These are phyloP conservation scores for Cyanoderma ruficeps DNA, from an alignment of 2,113 vertebrate genomes.

Conservation along the genomic window DNA sequence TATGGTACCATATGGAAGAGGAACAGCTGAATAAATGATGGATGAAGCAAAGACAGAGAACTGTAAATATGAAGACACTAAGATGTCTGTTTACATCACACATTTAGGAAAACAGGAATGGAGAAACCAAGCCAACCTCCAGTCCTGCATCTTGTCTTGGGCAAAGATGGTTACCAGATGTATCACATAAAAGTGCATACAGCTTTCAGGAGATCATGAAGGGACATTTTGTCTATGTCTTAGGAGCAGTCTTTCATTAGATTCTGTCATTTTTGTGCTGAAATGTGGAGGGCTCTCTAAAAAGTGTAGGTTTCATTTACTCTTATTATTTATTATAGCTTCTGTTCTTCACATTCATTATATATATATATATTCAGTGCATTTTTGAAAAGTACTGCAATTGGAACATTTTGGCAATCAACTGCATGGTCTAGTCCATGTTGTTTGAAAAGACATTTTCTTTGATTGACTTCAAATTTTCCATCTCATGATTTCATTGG, in stretches of 20 bases:
- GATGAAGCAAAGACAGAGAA: slow-evolving; percentile 24
- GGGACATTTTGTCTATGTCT: not conserved
- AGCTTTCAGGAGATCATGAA: not conserved
- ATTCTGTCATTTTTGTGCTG: not conserved
- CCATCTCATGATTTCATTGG: not conserved
- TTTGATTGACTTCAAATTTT: not conserved
- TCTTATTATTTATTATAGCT: not conserved
- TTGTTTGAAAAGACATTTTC: not conserved
- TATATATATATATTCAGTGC: not conserved
- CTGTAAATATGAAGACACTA: slow-evolving; percentile 11
- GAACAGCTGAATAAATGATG: slow-evolving; percentile 44
- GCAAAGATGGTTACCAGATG: not conserved
- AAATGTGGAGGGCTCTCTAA: not conserved
- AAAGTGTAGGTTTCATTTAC: not conserved
- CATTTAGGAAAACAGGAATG: slow-evolving; percentile 4
- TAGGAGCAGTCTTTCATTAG: not conserved
- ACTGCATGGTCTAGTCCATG: not conserved
- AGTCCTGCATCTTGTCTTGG: not conserved
- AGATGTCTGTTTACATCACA: not conserved
- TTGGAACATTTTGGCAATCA: not conserved
- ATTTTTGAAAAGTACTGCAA: not conserved
- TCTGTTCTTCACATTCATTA: not conserved
- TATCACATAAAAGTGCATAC: not conserved
- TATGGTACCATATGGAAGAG: slow-evolving; percentile 18
- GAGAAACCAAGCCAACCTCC: not conserved